phyloP scores from a whole-genome alignment of 2,113 vertebrate species.

The Pyrgilauda ruficollis region DNA sequence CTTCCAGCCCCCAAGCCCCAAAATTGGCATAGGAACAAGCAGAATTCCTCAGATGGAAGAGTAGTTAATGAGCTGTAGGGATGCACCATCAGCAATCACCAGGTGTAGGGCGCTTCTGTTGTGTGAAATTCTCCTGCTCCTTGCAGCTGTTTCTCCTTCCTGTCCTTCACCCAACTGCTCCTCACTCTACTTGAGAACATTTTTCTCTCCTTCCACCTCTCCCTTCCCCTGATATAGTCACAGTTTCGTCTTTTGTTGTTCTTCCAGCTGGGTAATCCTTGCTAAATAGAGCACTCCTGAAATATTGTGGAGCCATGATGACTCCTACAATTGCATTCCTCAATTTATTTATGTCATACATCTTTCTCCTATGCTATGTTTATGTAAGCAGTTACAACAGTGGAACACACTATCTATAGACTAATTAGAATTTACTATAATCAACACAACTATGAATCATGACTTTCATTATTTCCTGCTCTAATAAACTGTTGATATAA shows the following conservation, averaged over 20 bases:
- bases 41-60: neutral
- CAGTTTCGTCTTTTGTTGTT: neutral
- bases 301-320: neutral
- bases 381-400: neutral
- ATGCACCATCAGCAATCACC: neutral
- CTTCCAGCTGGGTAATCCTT: neutral
- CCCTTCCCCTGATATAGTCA: neutral
- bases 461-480: neutral
- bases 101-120: accelerated
- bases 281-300: neutral
- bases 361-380: neutral
- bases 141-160: neutral
- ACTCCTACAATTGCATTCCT: neutral
- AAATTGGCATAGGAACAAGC: neutral
- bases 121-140: neutral
- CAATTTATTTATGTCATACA: neutral
- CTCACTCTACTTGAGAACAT: neutral
- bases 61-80: neutral
- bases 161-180: accelerated
- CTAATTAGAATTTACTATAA: constrained; percentile 25
- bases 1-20: neutral
- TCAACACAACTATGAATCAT: neutral
- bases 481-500: neutral
- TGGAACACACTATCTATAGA: neutral
- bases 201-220: neutral